phyloP scores from a whole-genome alignment of 2,888 invertebrate species.

The Leptopilina drosophilae region DNA sequence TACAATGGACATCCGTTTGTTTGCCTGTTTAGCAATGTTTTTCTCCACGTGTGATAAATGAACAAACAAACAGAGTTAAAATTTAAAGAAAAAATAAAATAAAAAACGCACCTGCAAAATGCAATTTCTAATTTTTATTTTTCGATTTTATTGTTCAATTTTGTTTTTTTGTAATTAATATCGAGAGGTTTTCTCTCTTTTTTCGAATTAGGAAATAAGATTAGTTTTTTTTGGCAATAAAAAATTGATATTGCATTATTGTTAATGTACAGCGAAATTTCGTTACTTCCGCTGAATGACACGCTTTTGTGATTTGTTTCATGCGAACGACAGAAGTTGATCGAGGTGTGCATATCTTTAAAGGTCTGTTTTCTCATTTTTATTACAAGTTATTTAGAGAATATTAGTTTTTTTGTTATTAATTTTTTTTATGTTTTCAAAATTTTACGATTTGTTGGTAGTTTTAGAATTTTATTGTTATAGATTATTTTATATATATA shows the following conservation, averaged over 20 bases:
- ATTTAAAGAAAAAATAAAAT: too few relatives aligned
- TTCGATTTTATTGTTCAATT: too few relatives aligned
- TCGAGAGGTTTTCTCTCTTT: background rate
- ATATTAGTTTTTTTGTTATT: conserved; percentile 41
- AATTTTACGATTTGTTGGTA: conserved; percentile 18
- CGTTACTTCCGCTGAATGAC: conserved; percentile 71
- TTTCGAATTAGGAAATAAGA: background rate
- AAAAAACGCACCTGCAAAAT: conserved; percentile 44
- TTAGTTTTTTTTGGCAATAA: too few relatives aligned
- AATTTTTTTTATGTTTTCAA: conserved; percentile 34
- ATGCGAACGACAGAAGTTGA: conserved; percentile 90
- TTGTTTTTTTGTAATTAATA: background rate
- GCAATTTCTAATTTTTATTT: conserved; percentile 9
- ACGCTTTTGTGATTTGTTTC: conserved; percentile 80
- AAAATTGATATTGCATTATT: conserved; percentile 14
- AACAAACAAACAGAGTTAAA: too few relatives aligned
- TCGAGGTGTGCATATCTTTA: conserved; percentile 95
- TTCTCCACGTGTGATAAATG: conserved; percentile 13
- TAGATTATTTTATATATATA: background rate
- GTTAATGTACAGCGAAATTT: conserved; percentile 32
- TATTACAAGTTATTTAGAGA: conserved; percentile 33
- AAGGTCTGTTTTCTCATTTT: conserved; percentile 83
- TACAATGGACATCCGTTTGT: conserved; percentile 54
- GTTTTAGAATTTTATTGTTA: background rate
- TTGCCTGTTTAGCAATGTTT: conserved; percentile 24